Evolutionary conservation across 2,888 invertebrate genomes (phyloP), one percentile per base, ranked within the genome.

Genomic region (Bombylius major): DNA sequence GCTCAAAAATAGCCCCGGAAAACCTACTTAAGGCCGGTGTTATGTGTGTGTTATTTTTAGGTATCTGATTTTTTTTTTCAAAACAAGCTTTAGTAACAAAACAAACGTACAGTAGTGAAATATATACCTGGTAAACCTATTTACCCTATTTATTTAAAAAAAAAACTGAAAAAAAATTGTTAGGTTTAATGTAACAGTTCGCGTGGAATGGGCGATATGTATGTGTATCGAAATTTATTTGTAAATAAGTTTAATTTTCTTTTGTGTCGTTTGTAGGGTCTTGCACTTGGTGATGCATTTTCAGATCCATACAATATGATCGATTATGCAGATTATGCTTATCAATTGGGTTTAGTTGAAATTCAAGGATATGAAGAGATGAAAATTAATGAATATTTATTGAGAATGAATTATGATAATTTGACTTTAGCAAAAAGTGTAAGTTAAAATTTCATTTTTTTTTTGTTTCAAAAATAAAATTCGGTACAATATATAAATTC

Each of bases 231-330:
- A 46, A 46, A 4, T 8, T 23, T 5, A 14, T 50, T 23, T 7
- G 7, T n/a, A 23, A 46, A 13, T 34, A 49, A 47, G 8, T 32
- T 53, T 33, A n/a, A 55, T 44, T 44, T 44, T 53, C 3, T 23
- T 23, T n/a, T 42, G 8, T 14, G 31, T 70, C 4, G 62, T 47
- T 51, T 59, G 4, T 66, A 79, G 78, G 78, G 79, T 59, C 60
- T 80, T 47, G 79, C 78, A 0, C 77, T 81, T 36, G 80, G 80
- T 46, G 79, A 80, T 63, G 79, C 80, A 0, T 77, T 81, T 63
- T 78, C 78, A 31, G 81, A 81, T 63, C 80, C 81, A 0, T 66
- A 70, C 12, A 73, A 76, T 0, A 75, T 80, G 62, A 75, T 79
- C 61, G 71, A 72, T 58, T 80, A 80, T 67, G 79, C 79, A 50